Percentiles rank a stretch among this genome's conserved stretches.
These are phyloP conservation scores for Drosophila jambulina DNA, from an alignment of 1,140 invertebrate genomes.

Conservation along the genomic window DNA sequence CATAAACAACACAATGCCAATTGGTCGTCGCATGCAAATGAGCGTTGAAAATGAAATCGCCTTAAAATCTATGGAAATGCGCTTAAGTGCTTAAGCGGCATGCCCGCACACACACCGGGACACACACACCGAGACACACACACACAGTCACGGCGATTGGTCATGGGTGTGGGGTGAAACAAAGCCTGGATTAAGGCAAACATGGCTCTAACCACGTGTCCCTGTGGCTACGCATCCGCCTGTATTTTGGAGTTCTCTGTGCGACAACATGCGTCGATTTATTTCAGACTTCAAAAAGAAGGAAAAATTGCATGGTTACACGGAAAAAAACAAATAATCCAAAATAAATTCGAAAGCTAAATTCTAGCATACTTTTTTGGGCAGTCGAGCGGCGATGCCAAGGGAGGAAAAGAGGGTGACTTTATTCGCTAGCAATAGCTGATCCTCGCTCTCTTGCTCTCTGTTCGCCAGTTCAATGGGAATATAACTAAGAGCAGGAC, in stretches of 20 bases:
- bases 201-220: conserved; percentile 63
- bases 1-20: conserved; percentile 40
- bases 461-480: too few relatives aligned
- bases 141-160: background rate
- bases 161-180: background rate
- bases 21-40: conserved; percentile 64
- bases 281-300: conserved; percentile 37
- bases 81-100: conserved; percentile 67
- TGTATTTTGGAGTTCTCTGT: conserved; percentile 28
- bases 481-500: too few relatives aligned
- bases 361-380: too few relatives aligned
- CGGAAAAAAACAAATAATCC: background rate
- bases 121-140: conserved; percentile 1
- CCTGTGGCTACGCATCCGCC: conserved; percentile 40
- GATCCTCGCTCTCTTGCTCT: too few relatives aligned
- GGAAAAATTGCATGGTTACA: background rate
- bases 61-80: conserved; percentile 77
- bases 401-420: too few relatives aligned
- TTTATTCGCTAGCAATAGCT: too few relatives aligned
- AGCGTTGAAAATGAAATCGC: conserved; percentile 64
- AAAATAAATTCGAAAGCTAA: too few relatives aligned
- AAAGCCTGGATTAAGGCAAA: conserved; percentile 61
- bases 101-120: conserved; percentile 8
- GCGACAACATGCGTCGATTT: conserved; percentile 47
- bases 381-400: too few relatives aligned